Conservation (phyloP, 2,888 invertebrate species). For the Xestia c-nigrum region DNA sequence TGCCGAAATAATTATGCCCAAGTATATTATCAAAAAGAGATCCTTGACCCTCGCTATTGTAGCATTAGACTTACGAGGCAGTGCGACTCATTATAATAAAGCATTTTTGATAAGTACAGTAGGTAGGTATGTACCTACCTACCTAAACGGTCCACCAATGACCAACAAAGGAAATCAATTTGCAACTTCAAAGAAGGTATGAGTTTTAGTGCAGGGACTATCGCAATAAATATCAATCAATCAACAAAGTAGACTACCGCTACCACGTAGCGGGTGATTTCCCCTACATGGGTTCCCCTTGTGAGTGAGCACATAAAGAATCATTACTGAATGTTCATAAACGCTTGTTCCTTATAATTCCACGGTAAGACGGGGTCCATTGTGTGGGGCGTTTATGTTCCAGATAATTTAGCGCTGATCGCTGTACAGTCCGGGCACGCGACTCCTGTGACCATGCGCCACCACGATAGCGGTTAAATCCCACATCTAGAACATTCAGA, state of each 20-base stretch:
- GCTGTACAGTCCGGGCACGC: conserved; percentile 3
- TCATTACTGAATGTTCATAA: background rate
- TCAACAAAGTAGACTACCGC: background rate
- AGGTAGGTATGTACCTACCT: background rate
- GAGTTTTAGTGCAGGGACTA: background rate
- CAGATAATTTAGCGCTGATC: background rate
- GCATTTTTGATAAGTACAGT: background rate
- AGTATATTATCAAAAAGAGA: too few relatives aligned
- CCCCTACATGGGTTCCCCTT: too few relatives aligned
- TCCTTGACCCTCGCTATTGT: too few relatives aligned
- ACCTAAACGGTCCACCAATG: too few relatives aligned
- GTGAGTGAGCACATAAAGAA: background rate
- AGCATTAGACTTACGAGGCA: too few relatives aligned
- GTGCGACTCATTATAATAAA: too few relatives aligned
- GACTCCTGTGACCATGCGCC: conserved; percentile 1
- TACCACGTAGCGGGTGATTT: background rate
- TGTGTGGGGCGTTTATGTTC: background rate
- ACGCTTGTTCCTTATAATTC: background rate
- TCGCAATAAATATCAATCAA: background rate
- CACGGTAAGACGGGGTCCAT: background rate
- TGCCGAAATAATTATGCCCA: too few relatives aligned
- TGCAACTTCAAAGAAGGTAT: background rate
- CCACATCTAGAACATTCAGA: background rate
- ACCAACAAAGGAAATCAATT: background rate
- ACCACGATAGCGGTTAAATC: background rate